Evolutionary conservation across 2,888 invertebrate genomes (phyloP), one percentile per base, ranked within the genome.

Genomic region (Torymus auratus): DNA sequence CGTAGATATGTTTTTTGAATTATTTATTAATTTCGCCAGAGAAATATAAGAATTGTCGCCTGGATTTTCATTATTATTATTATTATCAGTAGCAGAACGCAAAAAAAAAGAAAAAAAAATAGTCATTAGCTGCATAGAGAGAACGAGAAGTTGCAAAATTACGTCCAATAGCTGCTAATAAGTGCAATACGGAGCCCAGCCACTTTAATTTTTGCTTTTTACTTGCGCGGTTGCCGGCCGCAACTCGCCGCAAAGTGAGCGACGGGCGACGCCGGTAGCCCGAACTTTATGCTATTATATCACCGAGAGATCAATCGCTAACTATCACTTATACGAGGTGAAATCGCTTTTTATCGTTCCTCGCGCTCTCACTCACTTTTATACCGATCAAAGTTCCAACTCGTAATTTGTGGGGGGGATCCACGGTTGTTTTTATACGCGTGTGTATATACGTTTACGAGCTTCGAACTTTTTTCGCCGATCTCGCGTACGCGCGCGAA

Each of bases 161-260:
- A 81, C 71, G 73, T 72, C 41, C 72, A 81, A 77, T 81, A 81
- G 81, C 81, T 80, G 80, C 70, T 77, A 69, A 73, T 81, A 81
- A 81, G 81, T 73, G 72, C 41, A 81, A 81, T 81, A 73, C 81
- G 81, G 81, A 81, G 81, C 71, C 71, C 81, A 81, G 81, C 81
- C 77, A 73, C 77, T 81, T 81, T 81, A 71, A 73, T 81, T 81
- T 81, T 81, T 73, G 77, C 81, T 62, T 53, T 81, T 77, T 73
- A 81, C 77, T 69, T 69, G 11, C 20, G 52, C 23, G 17, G 72
- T 72, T 72, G 61, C 72, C 20, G 72, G n/a, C 50, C 5, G 20
- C n/a, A 23, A 41, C n/a, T 15, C 14, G 56, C 14, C 55, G 17
- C 23, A 41, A 41, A 41, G 41, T 41, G 41, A 4, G 41, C 7